Conservation (phyloP, 2,888 invertebrate species). For the Tipula lateralis region DNA sequence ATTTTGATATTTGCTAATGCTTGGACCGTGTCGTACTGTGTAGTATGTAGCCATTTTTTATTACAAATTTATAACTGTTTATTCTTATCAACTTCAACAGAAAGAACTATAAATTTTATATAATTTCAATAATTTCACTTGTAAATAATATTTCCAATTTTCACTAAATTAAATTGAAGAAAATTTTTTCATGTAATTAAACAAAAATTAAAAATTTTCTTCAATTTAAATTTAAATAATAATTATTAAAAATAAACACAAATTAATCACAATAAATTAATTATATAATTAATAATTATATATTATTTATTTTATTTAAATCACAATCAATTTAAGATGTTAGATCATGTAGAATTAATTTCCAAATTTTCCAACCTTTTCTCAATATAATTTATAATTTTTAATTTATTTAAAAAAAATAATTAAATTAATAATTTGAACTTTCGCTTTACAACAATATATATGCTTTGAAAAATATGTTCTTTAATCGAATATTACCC, state of each 20-base stretch:
- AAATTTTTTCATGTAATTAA: neutral
- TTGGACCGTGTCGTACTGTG: constrained; percentile 28
- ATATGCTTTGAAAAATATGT: neutral
- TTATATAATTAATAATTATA: neutral
- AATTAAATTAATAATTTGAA: neutral
- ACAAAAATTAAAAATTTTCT: neutral
- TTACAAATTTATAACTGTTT: neutral
- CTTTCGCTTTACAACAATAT: neutral
- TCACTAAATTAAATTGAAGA: constrained; percentile 25
- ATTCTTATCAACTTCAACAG: neutral
- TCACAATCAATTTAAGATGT: neutral
- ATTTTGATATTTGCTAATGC: constrained; percentile 31
- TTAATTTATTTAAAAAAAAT: constrained; percentile 3
- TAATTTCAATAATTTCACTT: neutral
- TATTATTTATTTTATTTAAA: neutral
- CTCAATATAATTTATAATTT: neutral
- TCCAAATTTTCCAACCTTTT: neutral
- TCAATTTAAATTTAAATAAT: neutral
- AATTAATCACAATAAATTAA: neutral
- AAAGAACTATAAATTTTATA: constrained; percentile 25
- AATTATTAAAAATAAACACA: neutral
- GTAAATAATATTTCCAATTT: neutral
- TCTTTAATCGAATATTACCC: constrained; percentile 24
- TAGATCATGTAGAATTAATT: neutral
- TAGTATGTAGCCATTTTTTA: constrained; percentile 35